phyloP scores from a whole-genome alignment of 2,113 vertebrate species.

The Scalopus aquaticus region DNA sequence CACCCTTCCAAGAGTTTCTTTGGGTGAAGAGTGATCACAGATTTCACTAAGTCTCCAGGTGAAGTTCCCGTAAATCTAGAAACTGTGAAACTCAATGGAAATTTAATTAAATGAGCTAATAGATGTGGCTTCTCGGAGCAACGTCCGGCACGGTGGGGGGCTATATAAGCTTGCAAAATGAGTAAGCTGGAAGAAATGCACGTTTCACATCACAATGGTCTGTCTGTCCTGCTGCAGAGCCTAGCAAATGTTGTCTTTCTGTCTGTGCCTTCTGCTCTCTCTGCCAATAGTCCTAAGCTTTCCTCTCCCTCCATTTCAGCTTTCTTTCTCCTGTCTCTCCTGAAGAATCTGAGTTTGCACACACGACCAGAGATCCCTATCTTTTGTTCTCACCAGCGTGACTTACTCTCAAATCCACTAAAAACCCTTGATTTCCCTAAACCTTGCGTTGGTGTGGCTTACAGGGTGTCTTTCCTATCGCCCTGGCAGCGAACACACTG shows the following conservation, averaged over 20 bases:
- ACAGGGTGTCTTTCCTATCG: background rate
- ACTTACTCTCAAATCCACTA: slow-evolving; percentile 11
- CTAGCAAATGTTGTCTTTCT: background rate
- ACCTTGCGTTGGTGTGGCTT: background rate
- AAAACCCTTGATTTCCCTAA: slow-evolving; percentile 40
- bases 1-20: slow-evolving; percentile 35
- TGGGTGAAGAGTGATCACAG: slow-evolving; percentile 29
- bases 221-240: background rate
- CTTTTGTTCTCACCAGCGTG: background rate
- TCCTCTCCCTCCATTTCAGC: background rate
- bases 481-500: background rate
- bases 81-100: slow-evolving; percentile 42
- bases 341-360: background rate
- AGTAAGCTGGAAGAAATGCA: background rate
- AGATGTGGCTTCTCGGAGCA: background rate
- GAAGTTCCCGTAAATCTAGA: slow-evolving; percentile 51
- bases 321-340: background rate
- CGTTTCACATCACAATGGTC: background rate
- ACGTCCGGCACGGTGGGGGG: background rate
- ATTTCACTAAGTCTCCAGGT: slow-evolving; percentile 41
- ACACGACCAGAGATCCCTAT: background rate
- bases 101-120: slow-evolving; percentile 64
- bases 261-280: background rate
- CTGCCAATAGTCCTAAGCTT: no score
- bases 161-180: slow-evolving; percentile 2